Evolutionary conservation across 1,140 invertebrate species (phyloP), one percentile per base, ranked within the genome.

Genomic region (Andricus grossulariae): DNA sequence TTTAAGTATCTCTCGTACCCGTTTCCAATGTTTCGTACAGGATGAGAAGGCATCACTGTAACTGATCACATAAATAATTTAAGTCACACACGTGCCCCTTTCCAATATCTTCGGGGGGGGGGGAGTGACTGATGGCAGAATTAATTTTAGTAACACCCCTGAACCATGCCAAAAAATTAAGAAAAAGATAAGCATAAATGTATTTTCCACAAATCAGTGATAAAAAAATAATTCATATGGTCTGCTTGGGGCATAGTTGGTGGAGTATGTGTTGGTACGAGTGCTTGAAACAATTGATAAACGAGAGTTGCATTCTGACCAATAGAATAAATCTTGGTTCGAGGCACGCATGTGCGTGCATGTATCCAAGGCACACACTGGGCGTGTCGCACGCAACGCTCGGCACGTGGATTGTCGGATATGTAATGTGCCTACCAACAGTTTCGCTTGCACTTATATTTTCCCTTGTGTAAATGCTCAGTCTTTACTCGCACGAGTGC

Each of bases 361-460:
- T 74, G 76, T 51, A 71, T 45, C 78, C 81, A 81, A 85, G 84
- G 81, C 81, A 84, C 84, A 81, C 84, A 85, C 84, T 85, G 85
- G 84, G 85, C 85, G 84, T 86, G 84, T 83, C 82, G 75, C 84
- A 80, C 80, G 83, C 79, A 86, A 86, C 82, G 76, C 80, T 71
- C 74, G 84, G 85, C 84, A 86, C 85, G 85, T 86, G 85, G 85
- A 86, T 83, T 82, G 71, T 77, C 79, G 84, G 81, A 83, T 84
- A 85, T 77, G 83, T 82, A 72, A 45, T 72, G 70, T 76, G 50
- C 32, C 25, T 57, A 71, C 66, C 50, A 52, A 55, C 45, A 73
- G 51, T 76, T 57, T 71, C 52, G 45, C 45, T 70, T 32, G 52
- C 54, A 60, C 19, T 73, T 71, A 25, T 74, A 79, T 75, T 74